Evolutionary conservation across 1,140 invertebrate species (phyloP).

Genomic region (Zaprionus tsacasi): DNA sequence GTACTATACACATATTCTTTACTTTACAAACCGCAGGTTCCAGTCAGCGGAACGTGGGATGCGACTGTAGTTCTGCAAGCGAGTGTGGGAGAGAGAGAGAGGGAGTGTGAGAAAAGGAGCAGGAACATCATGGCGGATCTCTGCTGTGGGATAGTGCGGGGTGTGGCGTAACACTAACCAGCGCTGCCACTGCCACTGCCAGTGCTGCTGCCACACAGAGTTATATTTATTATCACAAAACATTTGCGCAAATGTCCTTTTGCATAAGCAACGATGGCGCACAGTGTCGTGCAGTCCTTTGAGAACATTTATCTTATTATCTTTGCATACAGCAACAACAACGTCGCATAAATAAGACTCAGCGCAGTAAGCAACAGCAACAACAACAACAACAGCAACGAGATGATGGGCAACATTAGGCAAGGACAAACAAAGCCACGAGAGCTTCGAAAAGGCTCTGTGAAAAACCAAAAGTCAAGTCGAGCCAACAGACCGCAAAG

Average conservation of each 20-base stretch:
- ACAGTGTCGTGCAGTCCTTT: conserved; percentile 76
- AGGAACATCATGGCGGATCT: not conserved
- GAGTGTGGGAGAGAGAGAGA: not conserved
- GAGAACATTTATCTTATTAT: conserved; percentile 83
- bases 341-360: conserved; percentile 78
- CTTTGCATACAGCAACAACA: conserved; percentile 71
- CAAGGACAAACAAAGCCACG: conserved; percentile 78
- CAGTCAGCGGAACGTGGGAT: not conserved
- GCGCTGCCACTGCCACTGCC: conserved; percentile 11
- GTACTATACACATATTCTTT: conserved; percentile 13
- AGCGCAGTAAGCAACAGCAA: conserved; percentile 53
- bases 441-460: conserved; percentile 70
- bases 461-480: conserved; percentile 80
- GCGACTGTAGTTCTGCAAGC: not conserved
- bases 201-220: conserved; percentile 65
- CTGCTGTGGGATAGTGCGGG: no score
- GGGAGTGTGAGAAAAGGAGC: not conserved
- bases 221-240: conserved; percentile 83
- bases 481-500: conserved; percentile 75
- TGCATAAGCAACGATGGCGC: conserved; percentile 72
- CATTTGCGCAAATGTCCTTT: conserved; percentile 81
- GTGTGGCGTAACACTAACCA: conserved; percentile 26
- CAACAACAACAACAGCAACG: conserved; percentile 51
- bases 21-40: conserved; percentile 21
- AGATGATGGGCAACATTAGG: conserved; percentile 81